These are phyloP conservation scores for Octonoba sinensis DNA, from an alignment of 2,888 invertebrate species.

Conservation along the genomic window DNA sequence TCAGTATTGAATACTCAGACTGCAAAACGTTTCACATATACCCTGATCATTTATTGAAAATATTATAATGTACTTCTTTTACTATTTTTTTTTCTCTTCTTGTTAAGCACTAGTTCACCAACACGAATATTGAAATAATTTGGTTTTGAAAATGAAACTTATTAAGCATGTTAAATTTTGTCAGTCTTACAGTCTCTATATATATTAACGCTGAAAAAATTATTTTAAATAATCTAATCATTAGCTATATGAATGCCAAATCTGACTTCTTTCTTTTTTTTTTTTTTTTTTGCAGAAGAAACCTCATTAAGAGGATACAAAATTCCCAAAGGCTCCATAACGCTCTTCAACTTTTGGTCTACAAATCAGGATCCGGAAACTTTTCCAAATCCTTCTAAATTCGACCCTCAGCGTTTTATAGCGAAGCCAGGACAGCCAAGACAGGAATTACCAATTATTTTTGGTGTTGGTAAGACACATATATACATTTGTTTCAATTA, in stretches of 20 bases:
- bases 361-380: slow-evolving; percentile 12
- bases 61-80: no score
- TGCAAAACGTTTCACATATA: no score
- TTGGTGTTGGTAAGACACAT: slow-evolving; percentile 22
- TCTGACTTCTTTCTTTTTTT: not conserved
- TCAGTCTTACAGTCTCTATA: no score
- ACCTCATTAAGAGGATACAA: slow-evolving; percentile 14
- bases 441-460: slow-evolving; percentile 14
- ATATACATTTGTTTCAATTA: not conserved
- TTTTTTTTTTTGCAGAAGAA: slow-evolving; percentile 15
- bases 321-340: slow-evolving; percentile 19
- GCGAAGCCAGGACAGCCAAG: not conserved
- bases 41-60: no score
- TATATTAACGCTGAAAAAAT: no score
- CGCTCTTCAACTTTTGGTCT: slow-evolving; percentile 3
- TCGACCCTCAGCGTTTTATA: slow-evolving; percentile 20
- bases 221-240: not conserved
- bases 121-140: no score
- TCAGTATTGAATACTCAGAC: no score
- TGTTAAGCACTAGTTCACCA: no score
- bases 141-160: no score
- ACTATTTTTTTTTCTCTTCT: no score
- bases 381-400: slow-evolving; percentile 17
- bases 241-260: not conserved
- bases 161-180: no score